Base-by-base conservation (phyloP, 1,140 invertebrate species). In the Lucilia sericata region DNA sequence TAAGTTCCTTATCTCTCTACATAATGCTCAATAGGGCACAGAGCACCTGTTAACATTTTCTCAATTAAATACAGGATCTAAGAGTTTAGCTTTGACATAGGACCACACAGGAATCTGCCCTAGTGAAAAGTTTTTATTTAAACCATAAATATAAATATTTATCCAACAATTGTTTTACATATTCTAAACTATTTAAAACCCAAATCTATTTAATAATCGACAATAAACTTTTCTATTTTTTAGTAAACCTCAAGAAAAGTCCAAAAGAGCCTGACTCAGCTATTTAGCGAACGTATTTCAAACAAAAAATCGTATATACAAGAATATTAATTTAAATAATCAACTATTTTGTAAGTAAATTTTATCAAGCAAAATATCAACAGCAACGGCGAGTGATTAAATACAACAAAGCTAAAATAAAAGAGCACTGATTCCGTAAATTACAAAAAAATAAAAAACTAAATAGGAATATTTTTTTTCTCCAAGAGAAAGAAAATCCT, bases 311-410 rank as follows among this genome's bases (percentile, higher is more conserved):
- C 55, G n/a, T 60, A 60, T 60, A 60, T 70, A 70, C 65, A 70
- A 70, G 65, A 49, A 80, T 51, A 49, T 49, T 51, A 80, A 47
- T 19, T 49, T 51, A 49, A n/a, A 76, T 36, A 42, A 42, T 17
- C 74, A 76, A 49, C 47, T 80, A 80, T 80, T 80, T 80, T 80
- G 76, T 80, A 80, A 80, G 76, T 80, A 80, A 80, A 19, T 80
- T 80, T 80, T 80, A 51, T 51, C 42, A 21, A 49, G 13, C n/a
- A 19, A 80, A 80, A 78, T 21, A 80, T 80, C 76, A 80, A 80
- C 42, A 51, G 76, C 76, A 80, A 80, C 42, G 25, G 25, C 25
- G 76, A 49, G 42, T 80, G 76, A 80, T 80, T 80, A 25, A 80
- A 42, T 80, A 49, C 76, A 25, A 80, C 19, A n/a, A 80, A 49